A percentile compares a stretch with the other conserved stretches of the same genome.
Conservation (phyloP, 2,113 vertebrate species). For the Fukomys damarensis region DNA sequence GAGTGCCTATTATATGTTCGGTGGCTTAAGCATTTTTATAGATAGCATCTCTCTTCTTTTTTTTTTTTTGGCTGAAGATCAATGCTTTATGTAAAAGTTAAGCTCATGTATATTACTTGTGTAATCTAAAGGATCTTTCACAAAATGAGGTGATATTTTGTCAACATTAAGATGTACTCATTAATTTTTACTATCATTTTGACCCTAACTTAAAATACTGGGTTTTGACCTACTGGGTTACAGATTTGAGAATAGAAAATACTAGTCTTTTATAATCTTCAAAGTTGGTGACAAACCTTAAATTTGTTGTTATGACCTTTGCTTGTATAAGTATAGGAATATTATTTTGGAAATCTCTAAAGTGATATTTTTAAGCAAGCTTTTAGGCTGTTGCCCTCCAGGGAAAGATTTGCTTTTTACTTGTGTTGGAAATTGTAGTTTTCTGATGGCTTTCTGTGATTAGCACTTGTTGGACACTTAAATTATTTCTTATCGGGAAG, state of each 20-base stretch:
- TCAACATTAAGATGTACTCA: background rate
- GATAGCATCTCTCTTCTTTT: background rate
- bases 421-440: conserved; percentile 18
- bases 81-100: background rate
- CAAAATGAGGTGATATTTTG: background rate
- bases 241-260: background rate
- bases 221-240: background rate
- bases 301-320: conserved; percentile 34
- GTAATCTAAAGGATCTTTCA: background rate
- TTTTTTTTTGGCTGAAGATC: background rate
- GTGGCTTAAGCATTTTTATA: background rate
- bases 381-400: conserved; percentile 40
- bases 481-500: conserved; percentile 59
- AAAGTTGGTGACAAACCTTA: background rate
- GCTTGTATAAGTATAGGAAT: conserved; percentile 25
- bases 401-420: conserved; percentile 51
- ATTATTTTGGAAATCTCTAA: conserved; percentile 34
- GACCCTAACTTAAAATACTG: background rate
- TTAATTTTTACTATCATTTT: background rate
- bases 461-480: conserved; percentile 53
- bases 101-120: background rate
- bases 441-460: conserved; percentile 64
- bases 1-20: background rate
- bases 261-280: background rate
- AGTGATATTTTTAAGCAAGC: conserved; percentile 37